Evolutionary conservation across 2,888 invertebrate species (phyloP), one percentile per base, ranked within the genome.

Genomic region (Atrina japonica): DNA sequence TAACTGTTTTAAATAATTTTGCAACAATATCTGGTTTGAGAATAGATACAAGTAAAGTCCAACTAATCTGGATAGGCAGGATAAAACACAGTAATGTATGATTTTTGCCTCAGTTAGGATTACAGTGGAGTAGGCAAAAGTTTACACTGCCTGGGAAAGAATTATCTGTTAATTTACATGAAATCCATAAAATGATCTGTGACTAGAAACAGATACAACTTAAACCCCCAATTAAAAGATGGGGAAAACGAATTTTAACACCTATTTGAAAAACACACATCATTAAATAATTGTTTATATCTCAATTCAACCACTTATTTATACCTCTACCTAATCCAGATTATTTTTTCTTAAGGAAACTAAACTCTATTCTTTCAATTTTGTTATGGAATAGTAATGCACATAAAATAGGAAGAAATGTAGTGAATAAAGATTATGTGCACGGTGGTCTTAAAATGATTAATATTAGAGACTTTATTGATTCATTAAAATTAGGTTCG

Each of bases 151-250:
- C 25, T 5, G 52, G 52, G 14, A 52, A 25, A 25, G 52, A 52
- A 6, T 52, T 52, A 9, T 29, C 27, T 52, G 52, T 52, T 52
- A 52, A 52, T 52, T 52, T 52, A 52, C 52, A 52, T n/a, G 52
- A 52, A 29, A 52, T 52, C 3, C 52, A 21, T 1, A 50, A 50
- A 21, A 7, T 11, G 50, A 50, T 18, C 7, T 50, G 16, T 50
- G 50, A 50, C 18, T 18, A 52, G 25, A 25, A 11, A 52, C 29
- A 25, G 3, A 52, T 27, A 50, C 16, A 50, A 9, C 23, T 18
- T 14, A 50, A 50, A 21, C 5, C 50, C 27, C 27, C 21, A 50
- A 18, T 50, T 14, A 14, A 50, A 50, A 50, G 14, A 3, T 50
- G 50, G 50, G 27, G 21, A 18, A 50, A 21, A 27, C 16, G 50